Evolutionary conservation across 2,797 vertebrate species (phyloP), one percentile per base, ranked within the genome.

Genomic region (Mallotus villosus): DNA sequence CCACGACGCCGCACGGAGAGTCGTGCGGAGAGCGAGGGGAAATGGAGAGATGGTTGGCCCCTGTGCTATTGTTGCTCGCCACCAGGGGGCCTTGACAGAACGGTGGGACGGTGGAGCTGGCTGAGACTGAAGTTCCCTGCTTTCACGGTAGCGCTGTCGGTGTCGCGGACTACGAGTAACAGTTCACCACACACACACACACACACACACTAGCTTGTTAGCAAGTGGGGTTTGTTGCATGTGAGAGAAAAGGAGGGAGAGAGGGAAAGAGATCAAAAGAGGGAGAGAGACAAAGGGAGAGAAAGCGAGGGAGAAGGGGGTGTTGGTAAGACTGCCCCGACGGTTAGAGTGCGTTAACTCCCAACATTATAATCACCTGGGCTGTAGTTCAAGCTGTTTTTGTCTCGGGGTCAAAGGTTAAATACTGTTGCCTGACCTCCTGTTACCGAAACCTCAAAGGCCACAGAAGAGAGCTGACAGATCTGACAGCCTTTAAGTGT

Each of bases 371-470:
- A 76, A 76, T 67, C 61, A 5, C 70, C 73, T 70, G 69, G 68
- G 62, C 63, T 41, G 67, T 59, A 74, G 71, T 76, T 71, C 59
- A 66, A 49, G 79, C 82, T 80, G 78, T 78, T 84, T 88, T 75
- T 82, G 70, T 79, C 72, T 53, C 2, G 1, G 24, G 80, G 83
- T 88, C 77, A 84, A 79, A 87, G 80, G 68, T 90, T 78, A 86
- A 84, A 85, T 71, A 73, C 71, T 11, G 21, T 72, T 55, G 75
- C 58, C 77, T 82, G 77, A 84, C 76, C 83, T 71, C 37, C 11
- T 68, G 70, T 75, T 81, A 83, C 32, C 70, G 63, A 74, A 75
- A 79, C 67, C 64, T 74, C 70, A 71, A 70, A 78, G 57, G 67
- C 60, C 55, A 55, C 53, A 27, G 24, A 12, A 80, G 65, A 25